phyloP scores from a whole-genome alignment of 2,113 vertebrate species.

The Trochalopteron elliotii region DNA sequence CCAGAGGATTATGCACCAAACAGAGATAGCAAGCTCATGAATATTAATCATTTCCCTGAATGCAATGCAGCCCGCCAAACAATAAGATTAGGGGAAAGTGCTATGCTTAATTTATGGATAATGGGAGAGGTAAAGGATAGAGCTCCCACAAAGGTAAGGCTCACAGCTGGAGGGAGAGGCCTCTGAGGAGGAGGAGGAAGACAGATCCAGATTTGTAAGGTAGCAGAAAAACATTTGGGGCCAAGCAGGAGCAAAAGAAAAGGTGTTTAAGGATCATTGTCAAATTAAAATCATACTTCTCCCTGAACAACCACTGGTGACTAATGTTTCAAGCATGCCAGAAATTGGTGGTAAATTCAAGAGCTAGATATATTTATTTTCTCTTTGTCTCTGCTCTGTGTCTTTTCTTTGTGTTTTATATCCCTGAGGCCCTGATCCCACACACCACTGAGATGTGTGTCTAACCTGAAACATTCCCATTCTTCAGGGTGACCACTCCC shows the following conservation, averaged over 20 bases:
- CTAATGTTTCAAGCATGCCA: neutral
- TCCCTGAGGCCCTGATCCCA: neutral
- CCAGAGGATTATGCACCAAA: constrained; percentile 71
- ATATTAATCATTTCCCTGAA: constrained; percentile 72
- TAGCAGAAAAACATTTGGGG: neutral
- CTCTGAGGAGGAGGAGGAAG: constrained; percentile 13
- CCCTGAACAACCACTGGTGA: neutral
- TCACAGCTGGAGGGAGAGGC: constrained; percentile 55
- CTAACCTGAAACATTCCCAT: neutral
- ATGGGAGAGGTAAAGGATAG: constrained; percentile 54
- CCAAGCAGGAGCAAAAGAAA: neutral
- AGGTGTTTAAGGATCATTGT: constrained; percentile 19
- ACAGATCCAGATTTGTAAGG: constrained; percentile 34
- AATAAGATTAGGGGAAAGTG: constrained; percentile 67
- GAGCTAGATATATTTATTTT: neutral
- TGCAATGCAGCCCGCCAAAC: constrained; percentile 51
- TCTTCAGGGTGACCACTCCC: neutral
- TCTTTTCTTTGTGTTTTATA: neutral
- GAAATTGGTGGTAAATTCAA: neutral
- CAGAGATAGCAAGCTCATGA: constrained; percentile 74
- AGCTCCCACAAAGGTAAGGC: constrained; percentile 62
- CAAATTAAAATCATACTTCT: constrained; percentile 47
- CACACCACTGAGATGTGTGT: neutral
- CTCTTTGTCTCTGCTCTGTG: neutral
- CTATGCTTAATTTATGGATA: constrained; percentile 66